A percentile compares a stretch with the other conserved stretches of the same genome.
Conservation (phyloP, 2,797 vertebrate species). For the Naso thynnoides region DNA sequence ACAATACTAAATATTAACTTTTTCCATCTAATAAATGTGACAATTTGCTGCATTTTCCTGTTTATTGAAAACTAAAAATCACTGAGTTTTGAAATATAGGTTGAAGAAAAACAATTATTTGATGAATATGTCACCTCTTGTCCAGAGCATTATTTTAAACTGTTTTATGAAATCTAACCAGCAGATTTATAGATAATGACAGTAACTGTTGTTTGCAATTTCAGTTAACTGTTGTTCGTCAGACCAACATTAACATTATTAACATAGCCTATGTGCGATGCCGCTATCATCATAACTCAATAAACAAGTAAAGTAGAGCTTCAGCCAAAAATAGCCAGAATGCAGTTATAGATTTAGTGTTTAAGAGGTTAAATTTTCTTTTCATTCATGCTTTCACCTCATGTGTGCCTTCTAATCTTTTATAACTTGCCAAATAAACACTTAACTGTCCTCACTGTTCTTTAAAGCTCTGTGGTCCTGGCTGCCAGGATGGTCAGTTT, state of each 20-base stretch:
- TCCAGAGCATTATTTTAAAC: no score
- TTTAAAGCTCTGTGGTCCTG: conserved; percentile 2
- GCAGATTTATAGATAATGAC: no score
- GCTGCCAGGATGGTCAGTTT: conserved; percentile 30
- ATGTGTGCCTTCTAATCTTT: conserved; percentile 4
- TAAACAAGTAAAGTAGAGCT: neutral
- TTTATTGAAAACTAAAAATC: no score
- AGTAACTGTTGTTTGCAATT: no score
- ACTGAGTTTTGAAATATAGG: no score
- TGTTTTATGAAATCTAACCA: no score
- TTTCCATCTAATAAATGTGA: neutral
- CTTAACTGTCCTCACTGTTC: neutral
- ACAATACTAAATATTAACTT: neutral
- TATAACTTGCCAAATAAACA: conserved; percentile 14
- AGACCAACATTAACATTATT: neutral
- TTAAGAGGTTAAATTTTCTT: neutral
- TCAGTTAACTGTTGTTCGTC: neutral
- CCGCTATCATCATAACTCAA: neutral
- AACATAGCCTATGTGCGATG: no score
- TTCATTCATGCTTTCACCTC: conserved; percentile 2
- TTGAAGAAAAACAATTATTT: no score
- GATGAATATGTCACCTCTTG: neutral
- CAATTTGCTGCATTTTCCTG: neutral
- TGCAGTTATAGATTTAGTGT: neutral
- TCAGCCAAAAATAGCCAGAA: neutral